These are phyloP conservation scores for Gallinago undulata DNA, from an alignment of 2,113 vertebrate genomes.

Conservation along the genomic window DNA sequence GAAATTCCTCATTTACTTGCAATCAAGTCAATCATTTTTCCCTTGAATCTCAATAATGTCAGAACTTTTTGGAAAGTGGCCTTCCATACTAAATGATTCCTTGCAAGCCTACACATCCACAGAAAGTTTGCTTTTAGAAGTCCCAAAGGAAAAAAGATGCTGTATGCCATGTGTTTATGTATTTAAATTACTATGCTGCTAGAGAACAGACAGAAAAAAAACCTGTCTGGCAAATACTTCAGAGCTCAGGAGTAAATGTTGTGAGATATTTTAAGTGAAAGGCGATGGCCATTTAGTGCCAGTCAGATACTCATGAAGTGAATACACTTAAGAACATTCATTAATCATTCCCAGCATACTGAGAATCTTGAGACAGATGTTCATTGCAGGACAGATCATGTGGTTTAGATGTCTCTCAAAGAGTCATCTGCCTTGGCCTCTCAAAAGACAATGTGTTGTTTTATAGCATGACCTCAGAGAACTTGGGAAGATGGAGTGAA, in stretches of 20 bases:
- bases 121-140: background rate
- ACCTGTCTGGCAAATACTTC: background rate
- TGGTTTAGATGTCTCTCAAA: background rate
- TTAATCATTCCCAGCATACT: conserved; percentile 44
- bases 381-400: conserved; percentile 15
- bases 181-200: background rate
- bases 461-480: conserved; percentile 24
- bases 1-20: background rate
- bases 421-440: background rate
- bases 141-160: background rate
- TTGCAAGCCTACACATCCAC: background rate
- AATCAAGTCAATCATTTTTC: background rate
- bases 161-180: background rate
- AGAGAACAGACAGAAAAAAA: background rate
- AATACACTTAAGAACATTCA: conserved; percentile 23
- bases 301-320: conserved; percentile 1
- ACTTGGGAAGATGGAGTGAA: background rate
- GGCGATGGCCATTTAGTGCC: background rate
- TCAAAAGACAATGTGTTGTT: background rate
- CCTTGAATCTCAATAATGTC: background rate
- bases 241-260: background rate
- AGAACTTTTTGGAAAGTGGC: background rate
- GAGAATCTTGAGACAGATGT: conserved; percentile 26
- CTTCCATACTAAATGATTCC: background rate
- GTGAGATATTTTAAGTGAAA: background rate